Conservation (phyloP, 2,888 invertebrate species). For the Sinohyriopsis cumingii region DNA sequence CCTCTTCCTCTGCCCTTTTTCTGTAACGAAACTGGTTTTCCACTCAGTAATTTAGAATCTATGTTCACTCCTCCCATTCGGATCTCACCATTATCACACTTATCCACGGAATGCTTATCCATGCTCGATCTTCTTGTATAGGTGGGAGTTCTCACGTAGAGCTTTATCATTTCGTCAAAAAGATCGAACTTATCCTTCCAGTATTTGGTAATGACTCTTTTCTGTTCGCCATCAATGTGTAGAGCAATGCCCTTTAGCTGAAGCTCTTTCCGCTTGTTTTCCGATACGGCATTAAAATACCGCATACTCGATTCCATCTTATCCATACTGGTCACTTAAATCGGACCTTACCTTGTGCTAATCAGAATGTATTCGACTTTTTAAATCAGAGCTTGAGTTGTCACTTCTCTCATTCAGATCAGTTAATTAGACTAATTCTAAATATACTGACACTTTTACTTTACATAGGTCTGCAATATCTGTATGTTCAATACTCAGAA, state of each 20-base stretch:
- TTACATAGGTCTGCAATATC: no score
- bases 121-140: slow-evolving; percentile 4
- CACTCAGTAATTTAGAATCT: slow-evolving; percentile 43
- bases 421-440: no score
- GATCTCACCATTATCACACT: slow-evolving; percentile 14
- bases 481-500: no score
- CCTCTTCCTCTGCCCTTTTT: slow-evolving; percentile 24
- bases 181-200: slow-evolving; percentile 49
- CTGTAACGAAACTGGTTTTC: slow-evolving; percentile 37
- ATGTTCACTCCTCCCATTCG: slow-evolving; percentile 33
- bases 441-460: no score
- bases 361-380: no score
- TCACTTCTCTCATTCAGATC: no score
- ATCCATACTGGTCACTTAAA: no score
- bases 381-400: no score
- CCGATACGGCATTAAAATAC: slow-evolving; percentile 45
- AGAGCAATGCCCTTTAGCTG: slow-evolving; percentile 31
- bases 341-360: no score
- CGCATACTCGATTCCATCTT: slow-evolving; percentile 26
- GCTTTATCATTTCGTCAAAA: slow-evolving; percentile 44
- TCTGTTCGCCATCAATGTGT: slow-evolving; percentile 39
- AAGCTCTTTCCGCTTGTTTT: slow-evolving; percentile 40
- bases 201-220: slow-evolving; percentile 37
- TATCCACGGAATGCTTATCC: not conserved
- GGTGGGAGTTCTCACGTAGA: slow-evolving; percentile 43